Conservation (phyloP, 2,888 invertebrate species). For the Drosophila ezoana region DNA sequence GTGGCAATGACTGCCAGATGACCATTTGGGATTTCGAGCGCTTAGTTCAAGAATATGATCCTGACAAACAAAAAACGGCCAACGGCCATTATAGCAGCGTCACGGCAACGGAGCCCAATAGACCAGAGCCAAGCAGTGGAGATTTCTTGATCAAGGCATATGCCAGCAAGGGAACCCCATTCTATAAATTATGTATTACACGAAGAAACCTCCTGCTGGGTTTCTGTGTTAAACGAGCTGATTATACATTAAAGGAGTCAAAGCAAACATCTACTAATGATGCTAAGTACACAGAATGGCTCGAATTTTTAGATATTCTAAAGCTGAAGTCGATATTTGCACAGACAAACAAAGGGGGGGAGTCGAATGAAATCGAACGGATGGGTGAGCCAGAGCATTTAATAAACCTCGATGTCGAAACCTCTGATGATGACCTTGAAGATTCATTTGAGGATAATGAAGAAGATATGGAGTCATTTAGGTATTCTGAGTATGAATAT, state of each 20-base stretch:
- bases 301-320: slow-evolving; percentile 30
- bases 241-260: accelerated
- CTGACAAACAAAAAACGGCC: neutral
- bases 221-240: slow-evolving; percentile 25
- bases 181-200: slow-evolving; percentile 38
- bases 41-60: slow-evolving; percentile 22
- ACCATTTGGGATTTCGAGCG: slow-evolving; percentile 58
- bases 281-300: slow-evolving; percentile 27
- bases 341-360: neutral
- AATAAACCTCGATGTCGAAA: neutral
- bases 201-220: slow-evolving; percentile 51
- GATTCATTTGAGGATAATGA: neutral
- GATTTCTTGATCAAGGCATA: slow-evolving; percentile 37
- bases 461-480: neutral
- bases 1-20: slow-evolving; percentile 49
- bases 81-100: neutral
- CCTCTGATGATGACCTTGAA: neutral
- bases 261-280: neutral
- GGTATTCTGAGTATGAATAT: neutral
- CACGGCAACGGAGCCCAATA: neutral
- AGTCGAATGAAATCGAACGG: neutral
- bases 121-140: neutral
- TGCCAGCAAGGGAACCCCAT: slow-evolving; percentile 31
- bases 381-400: neutral
- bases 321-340: slow-evolving; percentile 27